Percentiles rank a stretch among this genome's conserved stretches.
Conservation (phyloP, 2,888 invertebrate species). For the Lepidochitona cinerea region DNA sequence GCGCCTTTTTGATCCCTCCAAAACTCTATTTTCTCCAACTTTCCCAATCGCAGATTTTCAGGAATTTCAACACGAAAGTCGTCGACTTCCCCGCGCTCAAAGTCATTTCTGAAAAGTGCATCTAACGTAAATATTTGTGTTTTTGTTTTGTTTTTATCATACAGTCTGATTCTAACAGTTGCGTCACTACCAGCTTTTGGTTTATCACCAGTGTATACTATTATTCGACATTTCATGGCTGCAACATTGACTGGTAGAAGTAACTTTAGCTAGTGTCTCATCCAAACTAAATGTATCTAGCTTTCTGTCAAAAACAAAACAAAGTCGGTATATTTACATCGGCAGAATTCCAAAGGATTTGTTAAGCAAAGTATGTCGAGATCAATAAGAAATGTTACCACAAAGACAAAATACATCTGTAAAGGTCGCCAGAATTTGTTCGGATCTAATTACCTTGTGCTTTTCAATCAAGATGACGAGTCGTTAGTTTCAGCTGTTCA, state of each 20-base stretch:
- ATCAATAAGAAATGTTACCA: too few species aligned
- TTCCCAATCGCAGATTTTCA: constrained; percentile 24
- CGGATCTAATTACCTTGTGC: too few species aligned
- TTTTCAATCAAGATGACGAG: too few species aligned
- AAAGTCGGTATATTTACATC: too few species aligned
- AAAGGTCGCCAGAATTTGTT: too few species aligned
- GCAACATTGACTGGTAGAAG: neutral
- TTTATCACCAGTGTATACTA: constrained; percentile 71
- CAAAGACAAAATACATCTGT: too few species aligned
- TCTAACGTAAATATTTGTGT: constrained; percentile 65
- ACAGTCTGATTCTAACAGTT: constrained; percentile 67
- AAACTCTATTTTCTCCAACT: constrained; percentile 62
- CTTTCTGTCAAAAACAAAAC: too few species aligned
- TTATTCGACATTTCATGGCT: neutral
- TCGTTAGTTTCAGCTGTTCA: too few species aligned
- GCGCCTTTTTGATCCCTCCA: constrained; percentile 69
- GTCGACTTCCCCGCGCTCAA: constrained; percentile 68
- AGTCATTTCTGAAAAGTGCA: constrained; percentile 61
- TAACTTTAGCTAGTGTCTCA: too few species aligned
- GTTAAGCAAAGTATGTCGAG: too few species aligned
- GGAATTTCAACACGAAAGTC: constrained; percentile 51
- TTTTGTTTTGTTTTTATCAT: constrained; percentile 62
- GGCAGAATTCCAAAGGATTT: too few species aligned
- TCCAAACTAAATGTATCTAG: too few species aligned
- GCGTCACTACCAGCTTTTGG: constrained; percentile 70